Percentiles rank a stretch among this genome's conserved stretches.
phyloP scores from a whole-genome alignment of 1,140 invertebrate genomes.

The Doryteuthis pealeii region DNA sequence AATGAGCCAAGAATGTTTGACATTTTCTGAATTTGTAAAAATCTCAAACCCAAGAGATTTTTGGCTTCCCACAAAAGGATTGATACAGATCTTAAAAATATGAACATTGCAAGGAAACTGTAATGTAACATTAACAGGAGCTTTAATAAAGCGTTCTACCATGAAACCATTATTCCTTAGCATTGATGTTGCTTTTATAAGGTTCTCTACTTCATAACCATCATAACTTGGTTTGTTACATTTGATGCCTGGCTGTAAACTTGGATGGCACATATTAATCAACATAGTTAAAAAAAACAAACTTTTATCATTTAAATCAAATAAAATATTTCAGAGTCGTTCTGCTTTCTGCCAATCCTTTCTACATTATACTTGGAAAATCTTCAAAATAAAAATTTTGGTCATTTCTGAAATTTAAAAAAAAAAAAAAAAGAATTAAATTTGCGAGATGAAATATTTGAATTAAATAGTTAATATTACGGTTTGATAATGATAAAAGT shows the following conservation, averaged over 20 bases:
- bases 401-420: too few relatives aligned
- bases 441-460: too few relatives aligned
- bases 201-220: slow-evolving; percentile 70
- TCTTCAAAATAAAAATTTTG: too few relatives aligned
- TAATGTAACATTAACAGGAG: slow-evolving; percentile 72
- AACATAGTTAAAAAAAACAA: slow-evolving; percentile 34
- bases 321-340: too few relatives aligned
- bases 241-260: slow-evolving; percentile 37
- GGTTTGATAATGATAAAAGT: too few relatives aligned
- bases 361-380: too few relatives aligned
- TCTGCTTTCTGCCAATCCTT: too few relatives aligned
- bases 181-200: slow-evolving; percentile 64
- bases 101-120: slow-evolving; percentile 70
- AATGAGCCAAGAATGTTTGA: neutral
- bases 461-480: too few relatives aligned
- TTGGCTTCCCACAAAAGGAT: slow-evolving; percentile 46
- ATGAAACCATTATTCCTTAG: slow-evolving; percentile 67
- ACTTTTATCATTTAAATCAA: too few relatives aligned
- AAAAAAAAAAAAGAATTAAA: too few relatives aligned
- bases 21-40: slow-evolving; percentile 22
- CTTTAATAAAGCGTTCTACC: slow-evolving; percentile 72
- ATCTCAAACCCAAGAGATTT: slow-evolving; percentile 44
- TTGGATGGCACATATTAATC: slow-evolving; percentile 46
- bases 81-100: slow-evolving; percentile 68
- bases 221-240: slow-evolving; percentile 62